Conservation (phyloP, 2,888 invertebrate species). For the Folsomia manolachei region DNA sequence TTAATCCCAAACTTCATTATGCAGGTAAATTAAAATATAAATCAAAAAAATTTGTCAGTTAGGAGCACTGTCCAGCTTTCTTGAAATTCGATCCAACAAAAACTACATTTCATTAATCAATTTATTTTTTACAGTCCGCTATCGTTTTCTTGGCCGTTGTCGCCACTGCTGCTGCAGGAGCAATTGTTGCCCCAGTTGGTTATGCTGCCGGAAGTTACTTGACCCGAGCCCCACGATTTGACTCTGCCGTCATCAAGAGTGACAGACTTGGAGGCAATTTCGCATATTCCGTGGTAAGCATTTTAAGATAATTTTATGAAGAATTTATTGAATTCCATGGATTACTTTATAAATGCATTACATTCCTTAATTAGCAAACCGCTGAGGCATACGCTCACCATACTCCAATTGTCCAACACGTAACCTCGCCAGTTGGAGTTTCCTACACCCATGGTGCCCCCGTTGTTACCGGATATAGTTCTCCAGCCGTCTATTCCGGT, state of each 20-base stretch:
- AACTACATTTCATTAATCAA: neutral
- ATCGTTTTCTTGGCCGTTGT: constrained; percentile 16
- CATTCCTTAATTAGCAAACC: too few relatives aligned
- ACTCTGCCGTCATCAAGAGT: constrained; percentile 58
- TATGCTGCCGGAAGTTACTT: constrained; percentile 43
- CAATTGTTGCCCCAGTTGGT: neutral
- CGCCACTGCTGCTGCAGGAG: constrained; percentile 20
- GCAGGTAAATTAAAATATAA: constrained; percentile 14
- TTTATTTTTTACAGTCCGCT: constrained; percentile 4
- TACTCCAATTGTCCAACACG: constrained; percentile 54
- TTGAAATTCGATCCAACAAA: too few relatives aligned
- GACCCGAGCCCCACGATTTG: constrained; percentile 57
- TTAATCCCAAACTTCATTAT: constrained; percentile 6
- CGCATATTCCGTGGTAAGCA: constrained; percentile 60
- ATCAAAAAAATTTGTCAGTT: neutral
- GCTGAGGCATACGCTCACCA: constrained; percentile 58
- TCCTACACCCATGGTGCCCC: constrained; percentile 52
- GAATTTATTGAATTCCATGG: too few relatives aligned
- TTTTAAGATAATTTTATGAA: too few relatives aligned
- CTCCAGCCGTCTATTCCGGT: constrained; percentile 2
- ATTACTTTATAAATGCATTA: too few relatives aligned
- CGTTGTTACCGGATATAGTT: neutral
- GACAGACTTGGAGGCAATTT: constrained; percentile 59
- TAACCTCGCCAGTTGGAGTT: constrained; percentile 54
- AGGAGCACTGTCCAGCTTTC: too few relatives aligned